Evolutionary conservation across 1,140 invertebrate genomes (phyloP), one percentile per base, ranked within the genome.

Genomic region (Drosophila tani): DNA sequence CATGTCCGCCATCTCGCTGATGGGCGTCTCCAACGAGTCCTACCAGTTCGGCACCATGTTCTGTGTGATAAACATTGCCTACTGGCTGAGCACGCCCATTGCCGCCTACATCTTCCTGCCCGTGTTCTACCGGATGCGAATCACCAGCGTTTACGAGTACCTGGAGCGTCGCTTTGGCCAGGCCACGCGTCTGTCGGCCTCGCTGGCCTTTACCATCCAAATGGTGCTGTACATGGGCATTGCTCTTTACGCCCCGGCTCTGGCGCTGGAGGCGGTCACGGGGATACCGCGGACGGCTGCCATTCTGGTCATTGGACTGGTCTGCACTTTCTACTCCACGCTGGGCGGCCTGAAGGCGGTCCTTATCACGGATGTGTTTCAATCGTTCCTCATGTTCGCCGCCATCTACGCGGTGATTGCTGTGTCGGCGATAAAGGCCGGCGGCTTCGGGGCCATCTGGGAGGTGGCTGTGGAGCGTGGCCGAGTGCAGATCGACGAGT

Each of bases 201-300:
- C 97, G 12, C 90, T 96, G 50, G 95, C 96, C 0, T 98, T 97
- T 76, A 96, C 96, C 50, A 82, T 97, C 15, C 97, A 98, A 94
- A 96, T 98, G 95, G 93, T 98, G 32, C 92, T 99, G 15, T 99
- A 99, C 86, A 98, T 98, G 94, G 97, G 97, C 2, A 96, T 99
- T 80, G 98, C 98, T 0, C 93, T 99, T 1, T 99, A 98, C 93
- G 98, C 98, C 0, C 98, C 98, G 1, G 96, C 98, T 15, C 94
- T 99, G 66, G 97, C 98, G 0, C 91, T 99, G 21, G 97, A 97
- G 93, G 96, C 97, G 19, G 97, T 98, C 29, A 97, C 97, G 12
- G 96, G 96, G 11, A 93, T 97, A 27, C 95, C 95, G 9, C 95
- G 95, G 92, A 93, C 95, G 49, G 92, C 94, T 41, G 96, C 97